A percentile compares a stretch with the other conserved stretches of the same genome.
phyloP scores from a whole-genome alignment of 2,888 invertebrate genomes.

The Chrysolina americana region DNA sequence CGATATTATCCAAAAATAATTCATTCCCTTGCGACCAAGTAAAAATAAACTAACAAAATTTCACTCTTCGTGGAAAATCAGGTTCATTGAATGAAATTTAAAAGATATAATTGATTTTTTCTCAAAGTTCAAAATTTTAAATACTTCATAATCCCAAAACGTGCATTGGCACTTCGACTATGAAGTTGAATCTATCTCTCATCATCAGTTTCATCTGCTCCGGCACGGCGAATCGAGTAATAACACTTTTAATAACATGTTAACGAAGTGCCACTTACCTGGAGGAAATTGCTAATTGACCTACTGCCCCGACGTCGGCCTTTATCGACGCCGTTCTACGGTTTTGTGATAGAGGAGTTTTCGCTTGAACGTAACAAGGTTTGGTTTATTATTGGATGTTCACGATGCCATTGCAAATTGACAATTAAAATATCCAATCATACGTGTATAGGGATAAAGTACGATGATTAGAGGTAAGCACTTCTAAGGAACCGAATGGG shows the following conservation, averaged over 20 bases:
- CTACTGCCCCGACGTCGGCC: slow-evolving; percentile 25
- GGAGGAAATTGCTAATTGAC: slow-evolving; percentile 42
- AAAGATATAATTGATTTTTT: too few relatives aligned
- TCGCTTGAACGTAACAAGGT: not conserved
- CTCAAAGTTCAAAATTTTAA: not conserved
- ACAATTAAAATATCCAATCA: too few relatives aligned
- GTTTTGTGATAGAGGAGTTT: not conserved
- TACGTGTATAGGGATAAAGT: too few relatives aligned
- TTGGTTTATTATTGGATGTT: too few relatives aligned
- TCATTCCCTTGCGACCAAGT: too few relatives aligned
- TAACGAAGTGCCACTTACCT: slow-evolving; percentile 36
- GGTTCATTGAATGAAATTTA: too few relatives aligned
- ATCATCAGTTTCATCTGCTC: slow-evolving; percentile 2
- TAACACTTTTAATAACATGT: slow-evolving; percentile 31
- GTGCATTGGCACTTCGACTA: not conserved
- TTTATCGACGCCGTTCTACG: not conserved
- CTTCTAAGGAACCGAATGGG: too few relatives aligned
- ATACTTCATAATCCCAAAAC: not conserved
- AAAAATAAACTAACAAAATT: too few relatives aligned
- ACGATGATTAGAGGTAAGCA: too few relatives aligned
- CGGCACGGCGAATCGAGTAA: not conserved
- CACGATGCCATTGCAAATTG: too few relatives aligned
- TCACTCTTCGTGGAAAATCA: too few relatives aligned
- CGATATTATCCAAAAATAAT: too few relatives aligned
- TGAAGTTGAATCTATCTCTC: not conserved